Conservation (phyloP, 2,797 vertebrate species). For the Mustela erminea region DNA sequence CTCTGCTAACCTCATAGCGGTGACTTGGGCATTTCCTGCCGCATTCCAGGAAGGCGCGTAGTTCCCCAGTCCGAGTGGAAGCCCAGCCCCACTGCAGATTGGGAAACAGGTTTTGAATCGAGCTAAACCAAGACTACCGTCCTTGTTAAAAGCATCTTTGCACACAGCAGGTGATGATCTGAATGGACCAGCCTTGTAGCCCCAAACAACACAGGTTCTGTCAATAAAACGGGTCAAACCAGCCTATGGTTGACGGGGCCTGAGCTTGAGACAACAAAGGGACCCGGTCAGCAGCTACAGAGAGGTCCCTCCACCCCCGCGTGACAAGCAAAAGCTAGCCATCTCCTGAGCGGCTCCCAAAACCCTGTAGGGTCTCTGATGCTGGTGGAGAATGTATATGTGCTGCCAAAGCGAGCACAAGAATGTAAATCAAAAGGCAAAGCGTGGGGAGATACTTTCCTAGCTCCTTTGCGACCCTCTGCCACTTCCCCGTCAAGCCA, state of each 20-base stretch:
- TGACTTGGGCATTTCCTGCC: not conserved
- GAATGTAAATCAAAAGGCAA: not conserved
- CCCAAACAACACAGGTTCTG: not conserved
- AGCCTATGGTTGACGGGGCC: not conserved
- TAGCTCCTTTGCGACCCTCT: accelerated
- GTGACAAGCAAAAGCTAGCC: not conserved
- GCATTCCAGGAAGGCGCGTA: not conserved
- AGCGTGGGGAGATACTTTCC: accelerated
- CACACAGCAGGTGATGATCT: not conserved
- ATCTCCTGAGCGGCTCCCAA: not conserved
- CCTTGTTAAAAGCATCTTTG: not conserved
- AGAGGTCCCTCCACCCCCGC: not conserved
- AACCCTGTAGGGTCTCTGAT: not conserved
- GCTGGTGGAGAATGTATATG: not conserved
- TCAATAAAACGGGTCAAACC: no score
- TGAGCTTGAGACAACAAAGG: not conserved
- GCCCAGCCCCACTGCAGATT: not conserved
- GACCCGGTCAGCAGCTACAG: not conserved
- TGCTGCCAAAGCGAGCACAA: no score
- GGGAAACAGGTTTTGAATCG: not conserved
- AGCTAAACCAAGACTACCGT: not conserved
- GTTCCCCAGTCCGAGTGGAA: not conserved
- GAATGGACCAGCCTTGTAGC: not conserved
- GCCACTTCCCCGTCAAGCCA: accelerated
- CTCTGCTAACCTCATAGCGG: accelerated